phyloP scores from a whole-genome alignment of 2,797 vertebrate species.

The Rachycentron canadum region DNA sequence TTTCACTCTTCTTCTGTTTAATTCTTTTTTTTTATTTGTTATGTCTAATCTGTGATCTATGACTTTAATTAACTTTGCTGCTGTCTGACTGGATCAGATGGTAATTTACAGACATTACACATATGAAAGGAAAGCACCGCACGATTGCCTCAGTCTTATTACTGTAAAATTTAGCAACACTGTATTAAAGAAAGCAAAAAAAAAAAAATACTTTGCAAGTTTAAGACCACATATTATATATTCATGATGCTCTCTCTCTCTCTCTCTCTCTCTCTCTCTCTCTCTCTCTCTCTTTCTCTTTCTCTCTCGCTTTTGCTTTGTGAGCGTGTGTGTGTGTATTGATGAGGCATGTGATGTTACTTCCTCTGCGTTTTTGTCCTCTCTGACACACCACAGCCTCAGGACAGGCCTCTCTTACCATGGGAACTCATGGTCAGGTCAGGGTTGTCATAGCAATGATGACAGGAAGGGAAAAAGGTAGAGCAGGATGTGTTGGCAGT shows the following conservation, averaged over 20 bases:
- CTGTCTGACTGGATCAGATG: neutral
- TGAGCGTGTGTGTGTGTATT: slow-evolving; percentile 1
- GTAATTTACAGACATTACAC: neutral
- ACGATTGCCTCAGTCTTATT: neutral
- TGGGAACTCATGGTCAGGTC: slow-evolving; percentile 51
- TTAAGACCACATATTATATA: neutral
- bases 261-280: too few relatives aligned
- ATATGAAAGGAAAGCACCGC: neutral
- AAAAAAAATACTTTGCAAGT: neutral
- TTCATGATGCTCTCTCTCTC: neutral
- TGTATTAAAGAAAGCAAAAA: neutral
- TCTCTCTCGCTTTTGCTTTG: too few relatives aligned
- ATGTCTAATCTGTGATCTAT: neutral
- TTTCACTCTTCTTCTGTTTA: neutral
- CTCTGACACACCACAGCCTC: slow-evolving; percentile 30
- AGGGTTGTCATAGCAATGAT: slow-evolving; percentile 65
- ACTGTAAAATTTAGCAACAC: neutral
- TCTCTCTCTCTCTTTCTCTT: too few relatives aligned
- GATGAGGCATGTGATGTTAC: slow-evolving; percentile 17
- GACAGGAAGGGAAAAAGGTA: slow-evolving; percentile 47
- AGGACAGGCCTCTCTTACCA: slow-evolving; percentile 31
- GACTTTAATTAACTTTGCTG: neutral
- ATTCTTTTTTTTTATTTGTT: neutral
- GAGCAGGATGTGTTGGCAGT: slow-evolving; percentile 56
- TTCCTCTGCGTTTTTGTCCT: slow-evolving; percentile 19